Evolutionary conservation across 1,140 invertebrate genomes (phyloP).

Genomic region (Rhyacophila brunnea): DNA sequence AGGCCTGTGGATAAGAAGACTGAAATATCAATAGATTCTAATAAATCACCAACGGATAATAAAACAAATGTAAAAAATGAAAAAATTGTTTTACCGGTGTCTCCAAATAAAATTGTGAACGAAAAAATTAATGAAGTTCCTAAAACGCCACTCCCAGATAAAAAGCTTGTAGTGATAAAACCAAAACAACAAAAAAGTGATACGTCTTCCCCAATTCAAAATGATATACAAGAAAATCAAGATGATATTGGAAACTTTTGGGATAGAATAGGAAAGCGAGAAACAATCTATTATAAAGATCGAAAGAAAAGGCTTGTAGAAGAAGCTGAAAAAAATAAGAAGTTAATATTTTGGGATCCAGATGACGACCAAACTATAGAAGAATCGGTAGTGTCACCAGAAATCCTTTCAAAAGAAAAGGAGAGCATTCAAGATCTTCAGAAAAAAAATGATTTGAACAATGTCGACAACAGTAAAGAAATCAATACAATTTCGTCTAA

Average conservation of each 20-base stretch:
- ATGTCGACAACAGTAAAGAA: too few species aligned
- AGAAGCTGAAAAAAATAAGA: conserved; percentile 42
- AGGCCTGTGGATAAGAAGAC: too few species aligned
- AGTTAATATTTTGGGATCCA: conserved; percentile 45
- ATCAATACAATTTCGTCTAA: too few species aligned
- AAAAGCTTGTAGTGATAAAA: too few species aligned
- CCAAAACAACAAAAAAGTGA: too few species aligned
- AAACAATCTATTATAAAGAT: conserved; percentile 54
- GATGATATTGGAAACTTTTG: conserved; percentile 53
- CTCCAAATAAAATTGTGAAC: background rate
- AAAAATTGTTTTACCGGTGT: background rate
- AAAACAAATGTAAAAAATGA: conserved; percentile 3
- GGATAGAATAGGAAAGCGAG: conserved; percentile 55
- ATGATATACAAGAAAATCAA: conserved; percentile 19
- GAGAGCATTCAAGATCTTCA: too few species aligned
- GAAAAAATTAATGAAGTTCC: too few species aligned
- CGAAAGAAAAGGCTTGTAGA: conserved; percentile 49
- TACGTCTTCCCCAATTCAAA: background rate
- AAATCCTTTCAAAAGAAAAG: background rate
- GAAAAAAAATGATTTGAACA: too few species aligned
- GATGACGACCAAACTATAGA: conserved; percentile 37
- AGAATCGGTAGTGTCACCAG: background rate
- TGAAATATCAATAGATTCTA: too few species aligned
- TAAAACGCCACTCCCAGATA: too few species aligned
- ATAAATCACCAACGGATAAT: too few species aligned